phyloP scores from a whole-genome alignment of 2,113 vertebrate genomes.

The Callocephalon fimbriatum region DNA sequence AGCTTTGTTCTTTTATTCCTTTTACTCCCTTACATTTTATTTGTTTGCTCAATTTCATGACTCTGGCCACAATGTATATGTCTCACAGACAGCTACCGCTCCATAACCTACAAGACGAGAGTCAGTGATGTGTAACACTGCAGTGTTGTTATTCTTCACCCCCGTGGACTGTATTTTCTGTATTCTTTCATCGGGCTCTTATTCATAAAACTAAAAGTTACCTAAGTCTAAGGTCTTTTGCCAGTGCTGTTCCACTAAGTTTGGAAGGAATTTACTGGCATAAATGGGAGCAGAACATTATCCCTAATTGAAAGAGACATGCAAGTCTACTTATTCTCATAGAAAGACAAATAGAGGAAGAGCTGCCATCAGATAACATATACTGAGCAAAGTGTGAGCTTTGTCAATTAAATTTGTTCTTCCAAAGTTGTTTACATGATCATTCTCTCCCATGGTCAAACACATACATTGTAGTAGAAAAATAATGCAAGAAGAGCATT shows the following conservation, averaged over 20 bases:
- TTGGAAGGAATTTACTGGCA: background rate
- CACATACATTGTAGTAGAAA: background rate
- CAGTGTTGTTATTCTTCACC: background rate
- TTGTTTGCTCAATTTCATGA: background rate
- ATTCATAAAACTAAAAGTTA: background rate
- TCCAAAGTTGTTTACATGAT: background rate
- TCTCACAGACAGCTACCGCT: background rate
- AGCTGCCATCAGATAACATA: background rate
- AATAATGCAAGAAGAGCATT: background rate
- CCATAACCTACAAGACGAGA: background rate
- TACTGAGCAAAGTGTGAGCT: background rate
- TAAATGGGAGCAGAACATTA: background rate
- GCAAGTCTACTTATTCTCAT: background rate
- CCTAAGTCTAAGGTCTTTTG: background rate
- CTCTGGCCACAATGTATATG: accelerated
- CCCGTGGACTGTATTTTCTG: background rate
- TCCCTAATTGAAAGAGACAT: background rate
- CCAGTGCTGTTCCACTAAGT: background rate
- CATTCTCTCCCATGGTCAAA: background rate
- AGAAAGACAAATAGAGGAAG: background rate
- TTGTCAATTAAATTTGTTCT: background rate
- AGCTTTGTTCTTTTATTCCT: background rate
- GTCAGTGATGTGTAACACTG: background rate
- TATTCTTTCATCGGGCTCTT: background rate
- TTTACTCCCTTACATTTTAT: background rate